phyloP scores from a whole-genome alignment of 2,797 vertebrate species.

The Agapornis canus region DNA sequence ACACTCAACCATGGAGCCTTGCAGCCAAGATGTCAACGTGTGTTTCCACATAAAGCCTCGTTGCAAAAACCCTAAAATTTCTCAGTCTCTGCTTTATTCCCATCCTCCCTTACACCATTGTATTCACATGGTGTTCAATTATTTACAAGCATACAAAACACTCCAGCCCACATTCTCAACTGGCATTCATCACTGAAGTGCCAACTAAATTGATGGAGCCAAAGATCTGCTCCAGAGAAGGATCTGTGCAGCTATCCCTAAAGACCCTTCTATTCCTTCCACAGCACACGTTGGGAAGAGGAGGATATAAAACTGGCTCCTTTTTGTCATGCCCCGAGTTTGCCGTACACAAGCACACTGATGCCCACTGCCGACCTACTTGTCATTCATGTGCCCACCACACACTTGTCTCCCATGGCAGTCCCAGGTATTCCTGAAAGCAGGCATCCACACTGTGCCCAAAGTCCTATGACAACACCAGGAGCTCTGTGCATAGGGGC shows the following conservation, averaged over 20 bases:
- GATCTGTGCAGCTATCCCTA: constrained; percentile 3
- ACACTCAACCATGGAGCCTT: not conserved
- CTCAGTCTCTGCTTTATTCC: constrained; percentile 23
- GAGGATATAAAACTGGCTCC: not conserved
- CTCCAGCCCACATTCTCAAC: constrained; percentile 28
- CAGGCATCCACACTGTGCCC: not conserved
- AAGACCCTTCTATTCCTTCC: not conserved
- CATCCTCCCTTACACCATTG: constrained; percentile 25
- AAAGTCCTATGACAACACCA: not conserved
- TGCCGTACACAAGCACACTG: not conserved
- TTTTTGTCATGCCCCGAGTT: not conserved
- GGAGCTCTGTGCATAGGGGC: not conserved
- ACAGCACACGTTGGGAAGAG: not conserved
- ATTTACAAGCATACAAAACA: constrained; percentile 59
- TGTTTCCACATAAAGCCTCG: not conserved
- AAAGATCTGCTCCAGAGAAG: not conserved
- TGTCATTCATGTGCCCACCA: not conserved
- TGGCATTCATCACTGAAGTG: constrained; percentile 20
- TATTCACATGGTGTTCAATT: constrained; percentile 45
- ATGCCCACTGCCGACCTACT: constrained; percentile 28
- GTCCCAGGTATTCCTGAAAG: not conserved
- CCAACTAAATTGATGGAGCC: constrained; percentile 36
- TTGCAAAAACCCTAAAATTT: constrained; percentile 1
- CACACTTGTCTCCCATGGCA: not conserved
- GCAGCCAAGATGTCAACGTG: constrained; percentile 1